These are phyloP conservation scores for Stictonetta naevosa DNA, from an alignment of 2,113 vertebrate genomes.

Conservation along the genomic window DNA sequence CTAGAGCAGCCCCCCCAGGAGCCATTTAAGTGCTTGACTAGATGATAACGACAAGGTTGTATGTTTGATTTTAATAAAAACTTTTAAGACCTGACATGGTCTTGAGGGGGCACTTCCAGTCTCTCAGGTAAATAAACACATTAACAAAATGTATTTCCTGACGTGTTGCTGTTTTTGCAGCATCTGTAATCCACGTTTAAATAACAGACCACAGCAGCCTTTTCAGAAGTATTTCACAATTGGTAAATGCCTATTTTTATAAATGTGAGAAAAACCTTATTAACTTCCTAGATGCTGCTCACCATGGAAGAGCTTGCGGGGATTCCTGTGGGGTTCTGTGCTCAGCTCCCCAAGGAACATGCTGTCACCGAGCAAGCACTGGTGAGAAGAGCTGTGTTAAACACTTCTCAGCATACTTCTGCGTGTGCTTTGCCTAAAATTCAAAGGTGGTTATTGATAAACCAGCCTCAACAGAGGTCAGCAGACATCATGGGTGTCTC, in stretches of 20 bases:
- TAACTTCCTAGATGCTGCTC: not conserved
- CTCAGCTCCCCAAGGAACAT: not conserved
- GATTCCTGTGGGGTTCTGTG: not conserved
- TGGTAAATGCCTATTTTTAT: not conserved
- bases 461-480: not conserved
- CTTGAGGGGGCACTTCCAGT: not conserved
- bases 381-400: not conserved
- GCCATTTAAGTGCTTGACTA: not conserved
- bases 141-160: not conserved
- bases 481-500: not conserved
- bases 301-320: not conserved
- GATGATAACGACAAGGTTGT: not conserved
- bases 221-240: not conserved
- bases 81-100: not conserved
- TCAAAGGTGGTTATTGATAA: not conserved
- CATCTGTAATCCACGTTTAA: not conserved
- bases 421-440: not conserved
- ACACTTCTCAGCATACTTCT: not conserved
- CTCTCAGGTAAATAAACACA: not conserved
- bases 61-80: not conserved
- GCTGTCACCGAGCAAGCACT: not conserved
- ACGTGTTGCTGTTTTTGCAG: not conserved
- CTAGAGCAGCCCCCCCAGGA: not conserved
- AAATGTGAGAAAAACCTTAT: not conserved
- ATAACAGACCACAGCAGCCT: not conserved